Evolutionary conservation across 2,888 invertebrate genomes (phyloP), one percentile per base, ranked within the genome.

Genomic region (Desoria tigrina): DNA sequence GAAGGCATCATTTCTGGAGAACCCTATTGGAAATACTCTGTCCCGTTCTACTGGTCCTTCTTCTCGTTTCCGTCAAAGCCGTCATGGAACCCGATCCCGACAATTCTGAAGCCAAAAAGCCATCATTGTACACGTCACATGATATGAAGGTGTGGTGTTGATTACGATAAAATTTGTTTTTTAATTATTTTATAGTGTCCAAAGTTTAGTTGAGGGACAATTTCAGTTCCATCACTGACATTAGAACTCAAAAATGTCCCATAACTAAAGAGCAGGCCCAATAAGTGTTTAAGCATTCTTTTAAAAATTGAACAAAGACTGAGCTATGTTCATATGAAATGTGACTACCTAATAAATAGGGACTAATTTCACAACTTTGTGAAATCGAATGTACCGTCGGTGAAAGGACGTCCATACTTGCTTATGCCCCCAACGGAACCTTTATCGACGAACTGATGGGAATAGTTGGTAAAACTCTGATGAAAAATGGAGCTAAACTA

Each of bases 1-100:
- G 68, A 24, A 58, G 37, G 18, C 59, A 65, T 32, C 59, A 61
- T 18, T 59, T 58, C 55, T 32, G 62, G 23, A 57, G 58, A 11
- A 65, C 68, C 2, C 4, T 55, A 16, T 16, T 65, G n/a, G 65
- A 68, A 42, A 65, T 68, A 9, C n/a, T 27, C 1, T 50, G 60
- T 4, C 68, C 68, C 0, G 61, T 68, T 3, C 18, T 68, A 2
- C 51, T 68, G 3, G 65, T 63, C 4, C 65, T 68, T 14, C 42
- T 65, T 1, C 42, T 68, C 2, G 62, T 65, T 2, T 42, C 65
- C 1, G 65, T 65, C 23, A 57, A 65, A 60, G 56, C 59, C 1
- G 62, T 65, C 0, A 65, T 68, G 59, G 65, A 68, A 42, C 55
- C 64, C 7, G 61, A 61, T 55, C 42, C 53, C 1, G 14, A 57